Evolutionary conservation across 2,888 invertebrate species (phyloP).

Genomic region (Megalurothrips usitatus): DNA sequence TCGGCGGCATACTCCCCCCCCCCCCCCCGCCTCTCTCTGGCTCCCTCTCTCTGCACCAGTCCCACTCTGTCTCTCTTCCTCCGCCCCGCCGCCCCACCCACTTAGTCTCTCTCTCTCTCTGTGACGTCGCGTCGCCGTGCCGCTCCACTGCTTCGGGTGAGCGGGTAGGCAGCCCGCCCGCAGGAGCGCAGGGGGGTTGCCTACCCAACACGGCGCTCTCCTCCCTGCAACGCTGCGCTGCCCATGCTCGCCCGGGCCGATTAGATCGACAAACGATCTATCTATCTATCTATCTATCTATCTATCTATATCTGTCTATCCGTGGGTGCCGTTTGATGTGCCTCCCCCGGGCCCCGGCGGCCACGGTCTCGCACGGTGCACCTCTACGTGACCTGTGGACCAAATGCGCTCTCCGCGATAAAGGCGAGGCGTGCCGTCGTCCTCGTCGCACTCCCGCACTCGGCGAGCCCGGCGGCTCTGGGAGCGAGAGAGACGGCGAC

Average conservation of each 20-base stretch:
- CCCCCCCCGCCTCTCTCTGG: not conserved
- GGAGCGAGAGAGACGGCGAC: too few relatives aligned
- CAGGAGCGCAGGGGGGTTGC: not conserved
- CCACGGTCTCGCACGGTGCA: not conserved
- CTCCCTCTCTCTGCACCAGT: not conserved
- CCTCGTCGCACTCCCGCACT: too few relatives aligned
- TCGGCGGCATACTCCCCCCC: not conserved
- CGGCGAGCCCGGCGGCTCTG: too few relatives aligned
- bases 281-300: not conserved
- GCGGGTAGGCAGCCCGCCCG: not conserved
- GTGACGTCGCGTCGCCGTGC: too few relatives aligned
- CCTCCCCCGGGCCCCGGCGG: not conserved
- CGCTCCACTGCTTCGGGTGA: not conserved
- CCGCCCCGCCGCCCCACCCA: too few relatives aligned
- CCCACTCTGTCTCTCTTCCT: not conserved
- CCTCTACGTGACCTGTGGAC: conserved; percentile 13
- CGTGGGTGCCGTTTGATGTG: too few relatives aligned
- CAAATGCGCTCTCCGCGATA: not conserved
- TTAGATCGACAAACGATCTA: not conserved
- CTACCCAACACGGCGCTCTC: not conserved
- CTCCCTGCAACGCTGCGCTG: too few relatives aligned
- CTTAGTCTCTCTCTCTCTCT: too few relatives aligned
- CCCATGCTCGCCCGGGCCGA: too few relatives aligned
- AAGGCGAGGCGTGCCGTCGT: too few relatives aligned
- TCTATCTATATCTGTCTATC: not conserved